phyloP scores from a whole-genome alignment of 2,113 vertebrate genomes.

The Perca flavescens region DNA sequence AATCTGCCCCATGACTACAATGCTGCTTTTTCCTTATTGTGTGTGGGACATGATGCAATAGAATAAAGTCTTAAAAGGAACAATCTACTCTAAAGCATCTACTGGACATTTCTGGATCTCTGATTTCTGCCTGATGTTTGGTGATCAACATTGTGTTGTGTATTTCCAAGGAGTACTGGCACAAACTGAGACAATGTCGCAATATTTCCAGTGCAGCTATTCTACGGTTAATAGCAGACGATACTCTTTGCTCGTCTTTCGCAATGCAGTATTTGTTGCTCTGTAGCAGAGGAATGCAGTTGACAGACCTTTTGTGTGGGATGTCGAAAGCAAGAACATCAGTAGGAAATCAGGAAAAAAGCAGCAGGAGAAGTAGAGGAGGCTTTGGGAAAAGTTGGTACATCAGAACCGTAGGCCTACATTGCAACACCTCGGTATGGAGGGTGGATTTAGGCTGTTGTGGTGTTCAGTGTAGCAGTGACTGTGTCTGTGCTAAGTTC shows the following conservation, averaged over 20 bases:
- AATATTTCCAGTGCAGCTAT: slow-evolving; percentile 20
- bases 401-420: not conserved
- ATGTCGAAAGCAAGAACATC: slow-evolving; percentile 7
- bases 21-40: slow-evolving; percentile 12
- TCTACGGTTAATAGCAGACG: not conserved
- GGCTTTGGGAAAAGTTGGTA: slow-evolving; percentile 27
- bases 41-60: slow-evolving; percentile 32
- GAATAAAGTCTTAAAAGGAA: not conserved
- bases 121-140: not conserved
- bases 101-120: not conserved
- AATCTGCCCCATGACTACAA: not conserved
- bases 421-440: slow-evolving; percentile 31
- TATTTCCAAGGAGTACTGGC: slow-evolving; percentile 1
- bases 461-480: not conserved
- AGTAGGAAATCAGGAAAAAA: slow-evolving; percentile 27
- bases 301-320: not conserved
- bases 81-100: slow-evolving; percentile 1
- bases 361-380: not conserved
- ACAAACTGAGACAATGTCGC: slow-evolving; percentile 13
- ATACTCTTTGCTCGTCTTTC: slow-evolving; percentile 2
- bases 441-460: slow-evolving; percentile 3
- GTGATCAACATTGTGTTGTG: not conserved
- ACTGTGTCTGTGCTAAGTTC: slow-evolving; percentile 11
- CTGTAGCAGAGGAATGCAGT: slow-evolving; percentile 20
- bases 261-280: not conserved